These are phyloP conservation scores for Coreius guichenoti DNA, from an alignment of 2,797 vertebrate species.

Conservation along the genomic window DNA sequence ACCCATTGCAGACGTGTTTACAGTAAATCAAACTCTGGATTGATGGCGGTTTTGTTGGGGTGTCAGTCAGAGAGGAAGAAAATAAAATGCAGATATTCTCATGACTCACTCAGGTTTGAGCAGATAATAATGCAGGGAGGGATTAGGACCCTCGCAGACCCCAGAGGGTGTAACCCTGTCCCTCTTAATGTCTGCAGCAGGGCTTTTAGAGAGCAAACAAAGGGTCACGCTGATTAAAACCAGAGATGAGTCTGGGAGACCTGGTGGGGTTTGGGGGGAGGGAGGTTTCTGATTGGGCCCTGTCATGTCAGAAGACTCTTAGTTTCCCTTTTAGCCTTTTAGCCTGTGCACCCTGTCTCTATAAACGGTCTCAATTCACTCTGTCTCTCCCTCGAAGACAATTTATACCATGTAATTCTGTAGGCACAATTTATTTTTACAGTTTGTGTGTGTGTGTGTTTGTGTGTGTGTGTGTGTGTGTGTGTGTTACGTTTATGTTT, in stretches of 20 bases:
- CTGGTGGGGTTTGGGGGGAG: not conserved
- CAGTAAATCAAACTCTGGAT: conserved; percentile 63
- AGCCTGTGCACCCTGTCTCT: conserved; percentile 20
- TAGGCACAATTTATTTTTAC: not conserved
- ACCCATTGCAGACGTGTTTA: not conserved
- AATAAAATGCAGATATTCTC: conserved; percentile 44
- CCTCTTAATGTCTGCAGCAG: conserved; percentile 56
- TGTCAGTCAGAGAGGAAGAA: not conserved
- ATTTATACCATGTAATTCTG: conserved; percentile 26
- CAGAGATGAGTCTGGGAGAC: conserved; percentile 55
- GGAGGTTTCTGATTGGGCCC: conserved; percentile 27
- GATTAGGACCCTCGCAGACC: conserved; percentile 72
- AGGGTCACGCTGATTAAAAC: conserved; percentile 68
- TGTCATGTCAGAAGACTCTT: conserved; percentile 43
- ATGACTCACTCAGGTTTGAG: conserved; percentile 53
- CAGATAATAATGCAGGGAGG: conserved; percentile 74
- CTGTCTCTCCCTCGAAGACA: not conserved
- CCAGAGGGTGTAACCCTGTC: conserved; percentile 61
- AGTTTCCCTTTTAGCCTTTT: conserved; percentile 23
- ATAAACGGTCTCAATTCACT: not conserved
- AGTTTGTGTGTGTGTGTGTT: not conserved
- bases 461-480: no score
- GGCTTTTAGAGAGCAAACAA: conserved; percentile 61
- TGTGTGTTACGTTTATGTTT: not conserved
- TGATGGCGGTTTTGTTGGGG: conserved; percentile 62